Percentiles rank a stretch among this genome's conserved stretches.
Conservation (phyloP, 2,797 vertebrate genomes). For the Takifugu rubripes region DNA sequence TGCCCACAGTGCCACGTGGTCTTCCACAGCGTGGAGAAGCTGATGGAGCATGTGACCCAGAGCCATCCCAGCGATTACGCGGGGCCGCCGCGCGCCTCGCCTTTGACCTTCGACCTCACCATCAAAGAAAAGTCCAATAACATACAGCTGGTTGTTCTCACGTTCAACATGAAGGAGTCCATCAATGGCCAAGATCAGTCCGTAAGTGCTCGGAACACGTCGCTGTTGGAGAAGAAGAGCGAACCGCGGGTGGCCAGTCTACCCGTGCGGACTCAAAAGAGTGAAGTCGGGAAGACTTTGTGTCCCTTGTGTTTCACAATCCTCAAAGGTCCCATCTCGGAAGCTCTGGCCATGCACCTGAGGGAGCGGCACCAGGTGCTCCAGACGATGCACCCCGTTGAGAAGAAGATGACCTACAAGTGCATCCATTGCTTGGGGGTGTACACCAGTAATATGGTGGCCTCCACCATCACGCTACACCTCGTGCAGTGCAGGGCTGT, state of each 20-base stretch:
- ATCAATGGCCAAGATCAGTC: constrained; percentile 82
- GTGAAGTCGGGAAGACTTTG: constrained; percentile 91
- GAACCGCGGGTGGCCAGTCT: constrained; percentile 69
- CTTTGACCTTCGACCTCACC: constrained; percentile 93
- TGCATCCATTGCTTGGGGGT: constrained; percentile 98
- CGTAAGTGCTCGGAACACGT: constrained; percentile 36
- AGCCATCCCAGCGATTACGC: constrained; percentile 87
- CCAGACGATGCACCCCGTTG: constrained; percentile 95
- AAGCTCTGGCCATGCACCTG: constrained; percentile 90
- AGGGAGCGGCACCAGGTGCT: constrained; percentile 95
- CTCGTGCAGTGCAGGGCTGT: constrained; percentile 96
- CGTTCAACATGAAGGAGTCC: constrained; percentile 91
- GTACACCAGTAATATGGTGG: constrained; percentile 98
- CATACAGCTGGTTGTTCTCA: constrained; percentile 92
- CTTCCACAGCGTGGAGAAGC: constrained; percentile 96
- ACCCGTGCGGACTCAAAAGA: constrained; percentile 80
- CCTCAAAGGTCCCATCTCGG: constrained; percentile 92
- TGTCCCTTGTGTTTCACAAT: constrained; percentile 97
- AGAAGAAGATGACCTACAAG: constrained; percentile 98
- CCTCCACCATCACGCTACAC: constrained; percentile 95
- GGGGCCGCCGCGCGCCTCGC: constrained; percentile 87
- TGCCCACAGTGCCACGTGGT: constrained; percentile 94
- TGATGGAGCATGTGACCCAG: constrained; percentile 88
- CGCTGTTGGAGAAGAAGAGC: constrained; percentile 70
- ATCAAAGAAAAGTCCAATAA: constrained; percentile 91